Evolutionary conservation across 1,140 invertebrate species (phyloP).

Genomic region (Calliphora vicina): DNA sequence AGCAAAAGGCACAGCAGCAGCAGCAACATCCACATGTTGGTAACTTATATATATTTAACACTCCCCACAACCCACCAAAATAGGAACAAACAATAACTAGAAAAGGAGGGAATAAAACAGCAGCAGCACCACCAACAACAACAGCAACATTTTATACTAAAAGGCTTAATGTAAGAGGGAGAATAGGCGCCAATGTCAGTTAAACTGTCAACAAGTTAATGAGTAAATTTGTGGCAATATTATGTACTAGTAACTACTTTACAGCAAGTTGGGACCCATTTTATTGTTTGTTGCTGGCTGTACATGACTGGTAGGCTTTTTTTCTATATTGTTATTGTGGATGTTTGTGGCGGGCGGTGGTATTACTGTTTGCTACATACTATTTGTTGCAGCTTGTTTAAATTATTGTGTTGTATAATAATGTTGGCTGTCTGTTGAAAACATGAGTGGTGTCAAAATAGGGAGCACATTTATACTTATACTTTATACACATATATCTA

Average conservation of each 20-base stretch:
- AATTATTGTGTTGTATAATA: constrained; percentile 17
- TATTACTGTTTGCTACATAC: background rate
- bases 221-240: constrained; percentile 32
- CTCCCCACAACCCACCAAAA: background rate
- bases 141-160: background rate
- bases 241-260: constrained; percentile 7
- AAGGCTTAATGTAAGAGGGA: constrained; percentile 3
- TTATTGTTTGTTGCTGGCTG: background rate
- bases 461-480: background rate
- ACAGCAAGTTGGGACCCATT: background rate
- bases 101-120: background rate
- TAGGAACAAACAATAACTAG: background rate
- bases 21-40: constrained; percentile 24
- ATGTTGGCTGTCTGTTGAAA: constrained; percentile 22
- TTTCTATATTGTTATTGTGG: background rate
- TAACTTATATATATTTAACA: constrained; percentile 29
- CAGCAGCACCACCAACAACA: background rate
- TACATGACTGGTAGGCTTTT: background rate
- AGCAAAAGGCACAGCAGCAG: background rate
- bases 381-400: constrained; percentile 22
- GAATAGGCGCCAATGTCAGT: constrained; percentile 33
- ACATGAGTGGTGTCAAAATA: constrained; percentile 35
- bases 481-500: background rate
- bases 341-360: background rate
- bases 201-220: constrained; percentile 35